A percentile compares a stretch with the other conserved stretches of the same genome.
Conservation (phyloP, 2,888 invertebrate species). For the Hoplodrina ambigua region DNA sequence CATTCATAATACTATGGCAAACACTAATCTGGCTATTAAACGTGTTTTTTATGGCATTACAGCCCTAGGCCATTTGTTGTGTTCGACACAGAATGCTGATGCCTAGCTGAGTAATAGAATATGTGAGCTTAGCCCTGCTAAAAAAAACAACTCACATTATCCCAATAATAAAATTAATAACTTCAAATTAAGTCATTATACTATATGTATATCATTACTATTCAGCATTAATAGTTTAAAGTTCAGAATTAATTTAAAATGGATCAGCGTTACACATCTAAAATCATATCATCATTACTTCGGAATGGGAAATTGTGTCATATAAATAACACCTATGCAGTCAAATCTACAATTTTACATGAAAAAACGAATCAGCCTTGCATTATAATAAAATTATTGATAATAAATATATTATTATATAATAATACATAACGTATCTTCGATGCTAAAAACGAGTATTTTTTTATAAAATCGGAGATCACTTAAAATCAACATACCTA, state of each 20-base stretch:
- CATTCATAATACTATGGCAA: slow-evolving; percentile 32
- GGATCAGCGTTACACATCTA: not conserved
- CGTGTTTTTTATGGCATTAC: slow-evolving; percentile 43
- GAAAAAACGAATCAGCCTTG: not conserved
- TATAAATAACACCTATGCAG: too few species aligned
- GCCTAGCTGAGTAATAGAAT: slow-evolving; percentile 19
- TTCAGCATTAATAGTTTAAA: not conserved
- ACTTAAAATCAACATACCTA: not conserved
- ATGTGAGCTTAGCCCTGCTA: not conserved
- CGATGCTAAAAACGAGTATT: not conserved
- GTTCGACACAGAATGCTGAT: not conserved
- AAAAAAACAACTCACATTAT: not conserved
- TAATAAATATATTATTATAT: not conserved
- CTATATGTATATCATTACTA: not conserved
- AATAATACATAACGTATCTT: not conserved
- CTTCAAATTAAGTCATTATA: not conserved
- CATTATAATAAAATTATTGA: not conserved
- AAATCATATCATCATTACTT: not conserved
- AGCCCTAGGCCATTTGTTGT: slow-evolving; percentile 30
- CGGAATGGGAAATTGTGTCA: not conserved
- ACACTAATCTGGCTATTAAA: slow-evolving; percentile 47
- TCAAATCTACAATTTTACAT: not conserved
- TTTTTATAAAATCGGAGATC: too few species aligned
- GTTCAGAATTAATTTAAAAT: not conserved
- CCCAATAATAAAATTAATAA: not conserved